Base-by-base conservation (phyloP, 2,113 vertebrate species). In the Pithys albifrons region DNA sequence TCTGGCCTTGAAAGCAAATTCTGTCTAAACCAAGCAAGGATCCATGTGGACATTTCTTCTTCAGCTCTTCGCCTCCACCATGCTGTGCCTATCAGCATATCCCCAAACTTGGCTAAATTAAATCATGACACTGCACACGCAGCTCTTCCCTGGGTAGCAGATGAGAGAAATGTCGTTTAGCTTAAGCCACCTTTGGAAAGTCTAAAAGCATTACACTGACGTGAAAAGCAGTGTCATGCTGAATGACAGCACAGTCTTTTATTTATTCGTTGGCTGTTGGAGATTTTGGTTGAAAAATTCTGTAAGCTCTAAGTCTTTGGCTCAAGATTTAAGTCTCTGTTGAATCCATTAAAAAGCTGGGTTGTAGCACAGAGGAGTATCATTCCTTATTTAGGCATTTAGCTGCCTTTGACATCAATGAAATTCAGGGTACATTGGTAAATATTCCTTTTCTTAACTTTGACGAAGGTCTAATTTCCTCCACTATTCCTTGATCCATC, bases 341-440 rank as follows among this genome's bases (percentile, higher is more conserved):
- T 93, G 83, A 91, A 95, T 72, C 76, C 86, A 89, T 95, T 92
- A 89, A 86, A 81, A 71, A 48, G 52, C 24, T 45, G 31, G 31
- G 37, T 51, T 88, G 37, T 64, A 92, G 83, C 28, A 74, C 70
- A 91, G 51, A 88, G 55, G 45, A 8, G 71, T 48, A 77, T 78
- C 35, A 28, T 70, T 83, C 23, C 69, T 84, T 88, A 83, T 89
- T 91, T 77, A 86, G 79, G 43, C 35, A 55, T 71, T 95, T 80
- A 81, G 49, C 69, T 91, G 24, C 39, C 43, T 59, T 95, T 84
- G 92, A 55, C 39, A 92, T 88, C 61, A 81, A 69, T 92, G 80
- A 39, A 31, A 9, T 66, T 64, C 71, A 59, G 31, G 14, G 12
- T 51, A 39, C 7, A 19, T 27, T 54, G 48, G 19, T 48, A 71